Evolutionary conservation across 2,113 vertebrate species (phyloP), one percentile per base, ranked within the genome.

Genomic region (Neolamprologus kungweensis): DNA sequence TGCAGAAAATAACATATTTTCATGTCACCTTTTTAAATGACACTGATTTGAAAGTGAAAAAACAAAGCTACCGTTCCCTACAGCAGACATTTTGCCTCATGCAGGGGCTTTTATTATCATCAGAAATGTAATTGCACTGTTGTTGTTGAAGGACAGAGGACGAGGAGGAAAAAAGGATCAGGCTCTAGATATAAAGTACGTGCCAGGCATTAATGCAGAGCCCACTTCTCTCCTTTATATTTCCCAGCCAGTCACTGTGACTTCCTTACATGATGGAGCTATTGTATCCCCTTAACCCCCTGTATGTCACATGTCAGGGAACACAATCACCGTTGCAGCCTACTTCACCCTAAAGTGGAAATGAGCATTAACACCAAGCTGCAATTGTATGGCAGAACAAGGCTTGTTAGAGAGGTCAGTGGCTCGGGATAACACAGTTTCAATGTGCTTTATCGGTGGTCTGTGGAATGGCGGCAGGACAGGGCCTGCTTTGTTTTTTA

Each of bases 41-140:
- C 51, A 85, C 68, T 87, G n/a, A 85, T 55, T 33, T 58, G 10
- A n/a, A 55, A 89, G 14, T 58, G 23, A 84, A 80, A 45, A 86
- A 82, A 84, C 80, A 89, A 68, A 88, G 81, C 45, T 65, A 82
- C 58, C 31, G 81, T 86, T 81, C 23, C 42, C 40, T 87, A 71
- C 81, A 92, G 88, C 63, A 82, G 87, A 87, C 79, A 60, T 88
- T 87, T 87, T 91, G 89, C 89, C 85, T 94, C 65, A 57, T 93
- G 89, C 87, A 85, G 88, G 84, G 83, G 85, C 87, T 89, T 93
- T 81, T 92, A 92, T 95, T 95, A 89, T 92, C 90, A 92, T 92
- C 93, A 89, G 88, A 95, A 93, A 94, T 94, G 90, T 95, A 96
- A 95, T 96, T 96, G 93, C 92, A 92, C 91, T 95, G 93, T 95